These are phyloP conservation scores for Antrozous pallidus DNA, from an alignment of 2,797 vertebrate genomes.

Conservation along the genomic window DNA sequence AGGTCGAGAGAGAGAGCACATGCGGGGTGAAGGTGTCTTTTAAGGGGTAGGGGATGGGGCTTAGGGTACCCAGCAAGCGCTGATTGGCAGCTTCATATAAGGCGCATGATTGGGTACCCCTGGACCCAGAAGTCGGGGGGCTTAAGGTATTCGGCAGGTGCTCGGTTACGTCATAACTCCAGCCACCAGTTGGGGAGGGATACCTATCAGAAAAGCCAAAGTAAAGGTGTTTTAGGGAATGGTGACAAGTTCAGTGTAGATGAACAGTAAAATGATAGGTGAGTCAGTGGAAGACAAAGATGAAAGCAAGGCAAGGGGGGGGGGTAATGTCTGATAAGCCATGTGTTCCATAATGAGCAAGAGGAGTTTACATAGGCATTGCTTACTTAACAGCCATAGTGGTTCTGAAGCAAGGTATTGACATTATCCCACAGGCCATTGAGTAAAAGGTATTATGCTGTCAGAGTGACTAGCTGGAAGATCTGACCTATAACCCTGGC, in stretches of 20 bases:
- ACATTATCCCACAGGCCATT: neutral
- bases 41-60: too few species aligned
- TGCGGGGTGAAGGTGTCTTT: too few species aligned
- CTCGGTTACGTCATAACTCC: too few species aligned
- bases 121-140: too few species aligned
- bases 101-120: too few species aligned
- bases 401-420: neutral
- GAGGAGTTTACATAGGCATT: neutral
- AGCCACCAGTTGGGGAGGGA: too few species aligned
- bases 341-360: neutral
- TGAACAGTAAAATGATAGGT: neutral
- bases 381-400: neutral
- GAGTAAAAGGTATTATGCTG: neutral
- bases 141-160: too few species aligned
- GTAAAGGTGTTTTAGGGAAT: neutral
- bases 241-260: neutral
- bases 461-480: neutral
- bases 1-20: too few species aligned
- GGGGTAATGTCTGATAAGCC: neutral
- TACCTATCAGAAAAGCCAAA: neutral
- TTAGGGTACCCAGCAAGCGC: too few species aligned
- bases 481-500: neutral
- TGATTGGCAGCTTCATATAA: too few species aligned
- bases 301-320: neutral
- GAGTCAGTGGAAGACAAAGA: neutral